These are phyloP conservation scores for Drosophila sp. DNA, from an alignment of 1,140 invertebrate species.

Conservation along the genomic window DNA sequence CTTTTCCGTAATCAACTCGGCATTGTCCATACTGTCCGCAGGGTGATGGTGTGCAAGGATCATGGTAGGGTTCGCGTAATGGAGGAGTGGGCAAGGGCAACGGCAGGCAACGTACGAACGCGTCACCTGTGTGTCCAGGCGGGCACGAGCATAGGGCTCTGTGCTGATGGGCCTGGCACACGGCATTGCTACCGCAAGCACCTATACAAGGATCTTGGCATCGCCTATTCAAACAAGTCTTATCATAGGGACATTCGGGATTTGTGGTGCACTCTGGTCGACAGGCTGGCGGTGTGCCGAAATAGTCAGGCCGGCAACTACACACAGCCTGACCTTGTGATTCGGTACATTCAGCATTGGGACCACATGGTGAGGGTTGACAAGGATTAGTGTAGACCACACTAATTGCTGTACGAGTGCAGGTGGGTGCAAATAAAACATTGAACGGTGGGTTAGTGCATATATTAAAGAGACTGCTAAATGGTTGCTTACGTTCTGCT, in stretches of 20 bases:
- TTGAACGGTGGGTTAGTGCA: conserved; percentile 72
- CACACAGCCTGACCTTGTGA: conserved; percentile 86
- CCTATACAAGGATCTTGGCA: conserved; percentile 92
- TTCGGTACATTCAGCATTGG: conserved; percentile 88
- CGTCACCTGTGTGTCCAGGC: conserved; percentile 89
- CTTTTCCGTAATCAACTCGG: conserved; percentile 84
- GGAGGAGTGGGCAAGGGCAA: conserved; percentile 83
- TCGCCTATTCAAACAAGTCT: conserved; percentile 90
- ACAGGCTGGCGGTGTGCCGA: conserved; percentile 88
- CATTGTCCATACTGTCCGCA: conserved; percentile 87
- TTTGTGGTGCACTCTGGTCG: conserved; percentile 95
- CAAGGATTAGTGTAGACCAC: conserved; percentile 84
- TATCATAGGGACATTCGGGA: conserved; percentile 90
- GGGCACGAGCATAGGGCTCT: conserved; percentile 90
- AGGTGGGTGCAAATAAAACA: conserved; percentile 35
- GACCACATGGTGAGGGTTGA: conserved; percentile 89
- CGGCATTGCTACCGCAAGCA: conserved; percentile 91
- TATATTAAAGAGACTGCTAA: conserved; percentile 43
- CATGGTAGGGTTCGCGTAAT: conserved; percentile 85
- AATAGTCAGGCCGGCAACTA: conserved; percentile 87
- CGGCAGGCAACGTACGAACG: conserved; percentile 88
- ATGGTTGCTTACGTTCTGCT: conserved; percentile 83
- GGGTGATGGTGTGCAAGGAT: conserved; percentile 89
- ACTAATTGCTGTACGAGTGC: conserved; percentile 62
- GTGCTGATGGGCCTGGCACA: conserved; percentile 92